Evolutionary conservation across 2,888 invertebrate species (phyloP), one percentile per base, ranked within the genome.

Genomic region (Sepioteuthis lessoniana): DNA sequence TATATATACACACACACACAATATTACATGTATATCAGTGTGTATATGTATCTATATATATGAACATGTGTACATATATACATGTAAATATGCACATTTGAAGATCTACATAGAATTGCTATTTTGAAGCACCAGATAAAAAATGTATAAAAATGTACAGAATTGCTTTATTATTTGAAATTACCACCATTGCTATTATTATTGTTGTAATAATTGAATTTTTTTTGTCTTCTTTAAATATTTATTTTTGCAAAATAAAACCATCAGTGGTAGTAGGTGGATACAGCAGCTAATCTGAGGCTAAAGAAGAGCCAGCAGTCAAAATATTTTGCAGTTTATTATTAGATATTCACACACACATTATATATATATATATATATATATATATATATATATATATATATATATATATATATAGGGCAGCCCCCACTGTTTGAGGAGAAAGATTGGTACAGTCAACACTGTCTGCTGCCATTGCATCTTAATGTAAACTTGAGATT

Each of bases 381-480:
- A 76, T 76, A 76, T 76, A 76, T 76, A 76, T 76, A 76, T 76
- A 76, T 76, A 76, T 76, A 76, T n/a, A 76, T n/a, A 50, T n/a
- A 76, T n/a, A 76, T n/a, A 76, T n/a, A 76, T n/a, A 76, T 8
- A n/a, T n/a, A n/a, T n/a, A n/a, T n/a, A n/a, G 76, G 76, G 19
- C 8, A 19, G 19, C n/a, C 76, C n/a, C 76, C 10, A 31, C 76
- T n/a, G 8, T n/a, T 76, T 76, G 76, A 76, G n/a, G 76, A 76
- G n/a, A 76, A 76, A 31, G n/a, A 76, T n/a, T 76, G 76, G 16
- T 76, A 16, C n/a, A 76, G 76, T 76, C n/a, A n/a, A 47, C 25
- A 55, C 55, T 55, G 55, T 55, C n/a, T 76, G n/a, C n/a, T 76
- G 76, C 76, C 76, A 76, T n/a, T n/a, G 76, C 76, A n/a, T 76